Conservation (phyloP, 1,140 invertebrate species). For the Rhynchophorus ferrugineus region DNA sequence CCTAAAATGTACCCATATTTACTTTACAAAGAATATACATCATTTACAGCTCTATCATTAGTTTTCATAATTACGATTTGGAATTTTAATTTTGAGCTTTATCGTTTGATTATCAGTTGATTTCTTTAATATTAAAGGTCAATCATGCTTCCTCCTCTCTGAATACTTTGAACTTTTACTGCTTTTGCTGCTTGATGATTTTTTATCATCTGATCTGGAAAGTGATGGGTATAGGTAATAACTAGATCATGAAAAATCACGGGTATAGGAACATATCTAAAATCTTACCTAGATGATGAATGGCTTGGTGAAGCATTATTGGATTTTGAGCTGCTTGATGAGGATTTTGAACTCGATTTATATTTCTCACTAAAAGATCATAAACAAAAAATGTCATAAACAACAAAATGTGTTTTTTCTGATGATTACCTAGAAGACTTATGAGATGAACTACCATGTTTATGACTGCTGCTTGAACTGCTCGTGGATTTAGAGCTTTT, state of each 20-base stretch:
- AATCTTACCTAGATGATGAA: slow-evolving; percentile 14
- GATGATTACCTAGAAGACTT: slow-evolving; percentile 18
- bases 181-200: slow-evolving; percentile 12
- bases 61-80: no score
- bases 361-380: slow-evolving; percentile 17
- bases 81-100: slow-evolving; percentile 10
- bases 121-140: slow-evolving; percentile 1
- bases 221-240: not conserved
- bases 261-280: not conserved
- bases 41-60: no score
- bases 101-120: slow-evolving; percentile 3
- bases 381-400: no score
- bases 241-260: not conserved
- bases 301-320: slow-evolving; percentile 16
- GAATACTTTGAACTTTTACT: slow-evolving; percentile 12
- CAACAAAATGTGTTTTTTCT: no score
- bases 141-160: slow-evolving; percentile 19
- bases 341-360: slow-evolving; percentile 12
- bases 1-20: no score
- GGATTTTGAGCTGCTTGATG: slow-evolving; percentile 12
- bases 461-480: slow-evolving; percentile 9
- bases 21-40: no score
- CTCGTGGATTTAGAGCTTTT: slow-evolving; percentile 14
- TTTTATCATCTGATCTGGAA: slow-evolving; percentile 14
- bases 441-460: slow-evolving; percentile 14